Evolutionary conservation across 2,797 vertebrate species (phyloP), one percentile per base, ranked within the genome.

Genomic region (Peromyscus aztecus): DNA sequence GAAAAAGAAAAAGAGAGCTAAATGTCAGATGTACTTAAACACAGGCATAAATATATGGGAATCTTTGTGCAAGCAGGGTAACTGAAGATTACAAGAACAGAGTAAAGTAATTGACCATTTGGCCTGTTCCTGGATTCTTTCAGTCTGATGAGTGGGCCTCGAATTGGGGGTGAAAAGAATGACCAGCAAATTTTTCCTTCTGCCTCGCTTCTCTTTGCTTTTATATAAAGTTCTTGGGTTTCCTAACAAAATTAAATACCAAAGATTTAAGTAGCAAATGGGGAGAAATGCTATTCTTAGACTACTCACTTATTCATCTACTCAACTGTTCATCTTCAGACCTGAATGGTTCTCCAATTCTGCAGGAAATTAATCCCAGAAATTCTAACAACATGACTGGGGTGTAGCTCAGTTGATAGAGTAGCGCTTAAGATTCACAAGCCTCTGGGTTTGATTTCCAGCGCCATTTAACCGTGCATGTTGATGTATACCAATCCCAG

Each of bases 181-280:
- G 61, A 21, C 40, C 83, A 89, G 78, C 49, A 76, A 6, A 23
- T 21, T 80, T 87, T 49, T 34, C 52, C 19, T 49, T 8, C 49
- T 31, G 71, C 40, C 27, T 19, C 16, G 43, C 31, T 75, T 23
- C 37, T 83, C 31, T 92, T 27, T 69, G 31, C 17, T 7, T 89
- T 71, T 89, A 21, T 12, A 86, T n/a, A 71, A 84, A 94, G 86
- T 6, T 31, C n/a, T 34, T 87, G 13, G 59, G 87, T 94, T 94
- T 95, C 40, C 19, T 96, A 75, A 29, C 27, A 61, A 69, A 96
- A 80, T 84, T 91, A 89, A 76, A 91, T 78, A 40, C 73, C 57
- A 96, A 40, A 93, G 69, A 83, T 46, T 61, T 89, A 84, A 81
- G n/a, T 73, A 23, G 43, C 43, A 93, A 91, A 61, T 81, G 78